Conservation (phyloP, 2,888 invertebrate genomes). For the Lasioglossum malachurum region DNA sequence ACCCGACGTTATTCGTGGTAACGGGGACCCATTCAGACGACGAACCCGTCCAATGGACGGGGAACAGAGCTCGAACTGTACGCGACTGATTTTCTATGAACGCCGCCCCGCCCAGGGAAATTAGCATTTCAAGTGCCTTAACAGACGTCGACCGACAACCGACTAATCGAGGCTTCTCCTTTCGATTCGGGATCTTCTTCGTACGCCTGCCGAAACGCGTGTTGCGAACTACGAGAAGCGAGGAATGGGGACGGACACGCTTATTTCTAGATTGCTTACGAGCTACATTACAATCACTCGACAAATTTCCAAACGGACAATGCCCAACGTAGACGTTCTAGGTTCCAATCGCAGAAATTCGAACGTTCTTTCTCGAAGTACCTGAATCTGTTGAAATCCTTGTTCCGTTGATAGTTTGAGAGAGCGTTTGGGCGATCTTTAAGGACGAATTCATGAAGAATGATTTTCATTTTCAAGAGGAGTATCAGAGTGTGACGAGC, state of each 20-base stretch:
- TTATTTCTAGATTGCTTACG: background rate
- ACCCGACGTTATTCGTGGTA: constrained; percentile 64
- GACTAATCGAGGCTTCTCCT: constrained; percentile 71
- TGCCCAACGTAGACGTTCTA: background rate
- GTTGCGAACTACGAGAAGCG: background rate
- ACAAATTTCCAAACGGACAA: background rate
- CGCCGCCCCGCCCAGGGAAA: constrained; percentile 72
- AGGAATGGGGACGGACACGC: background rate
- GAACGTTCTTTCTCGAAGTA: constrained; percentile 36
- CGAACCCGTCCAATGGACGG: constrained; percentile 60
- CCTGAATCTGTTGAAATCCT: constrained; percentile 75
- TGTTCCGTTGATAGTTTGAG: constrained; percentile 43
- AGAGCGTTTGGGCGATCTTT: background rate
- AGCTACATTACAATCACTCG: background rate
- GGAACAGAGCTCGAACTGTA: constrained; percentile 60
- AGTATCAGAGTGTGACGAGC: constrained; percentile 30
- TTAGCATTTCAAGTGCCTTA: constrained; percentile 83
- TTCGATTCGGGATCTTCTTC: constrained; percentile 62
- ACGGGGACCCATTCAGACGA: constrained; percentile 68
- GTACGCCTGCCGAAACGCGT: background rate
- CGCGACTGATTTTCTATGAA: constrained; percentile 70
- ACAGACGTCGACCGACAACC: constrained; percentile 72
- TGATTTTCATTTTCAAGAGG: no score
- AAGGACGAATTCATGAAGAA: background rate
- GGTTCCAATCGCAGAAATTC: constrained; percentile 12